Evolutionary conservation across 2,888 invertebrate genomes (phyloP).

Genomic region (Carterocephalus palaemon): DNA sequence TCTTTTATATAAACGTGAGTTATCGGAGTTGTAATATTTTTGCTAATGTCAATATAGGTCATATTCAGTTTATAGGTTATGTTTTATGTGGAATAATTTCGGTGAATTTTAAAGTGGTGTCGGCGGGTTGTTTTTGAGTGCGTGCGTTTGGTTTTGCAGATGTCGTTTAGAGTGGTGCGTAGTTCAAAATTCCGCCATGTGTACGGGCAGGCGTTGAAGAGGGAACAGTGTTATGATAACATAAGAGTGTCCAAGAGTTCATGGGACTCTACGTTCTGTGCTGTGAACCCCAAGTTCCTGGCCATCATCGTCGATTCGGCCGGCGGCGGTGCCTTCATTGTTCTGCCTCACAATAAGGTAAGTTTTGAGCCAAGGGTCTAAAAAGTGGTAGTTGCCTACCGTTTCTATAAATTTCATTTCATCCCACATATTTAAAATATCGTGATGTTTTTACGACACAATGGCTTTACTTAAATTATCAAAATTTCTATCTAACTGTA

Average conservation of each 20-base stretch:
- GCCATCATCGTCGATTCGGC: slow-evolving; percentile 98
- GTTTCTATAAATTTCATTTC: too few relatives aligned
- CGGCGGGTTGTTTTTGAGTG: slow-evolving; percentile 51
- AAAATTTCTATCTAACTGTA: too few relatives aligned
- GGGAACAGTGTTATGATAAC: slow-evolving; percentile 98
- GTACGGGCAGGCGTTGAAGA: slow-evolving; percentile 91
- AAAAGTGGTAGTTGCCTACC: not conserved
- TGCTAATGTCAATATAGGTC: slow-evolving; percentile 75
- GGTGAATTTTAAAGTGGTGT: slow-evolving; percentile 53
- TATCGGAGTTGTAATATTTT: slow-evolving; percentile 40
- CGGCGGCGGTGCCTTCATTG: slow-evolving; percentile 97
- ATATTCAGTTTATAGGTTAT: slow-evolving; percentile 68
- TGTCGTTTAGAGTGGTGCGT: slow-evolving; percentile 98
- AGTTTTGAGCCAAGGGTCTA: slow-evolving; percentile 33
- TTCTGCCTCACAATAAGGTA: slow-evolving; percentile 95
- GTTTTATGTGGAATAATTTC: slow-evolving; percentile 62
- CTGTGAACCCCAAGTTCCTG: slow-evolving; percentile 98
- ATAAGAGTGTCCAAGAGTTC: slow-evolving; percentile 98
- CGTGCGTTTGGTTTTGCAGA: slow-evolving; percentile 77
- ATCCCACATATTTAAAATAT: too few relatives aligned
- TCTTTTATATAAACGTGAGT: slow-evolving; percentile 69
- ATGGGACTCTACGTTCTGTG: slow-evolving; percentile 99
- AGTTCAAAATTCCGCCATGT: slow-evolving; percentile 99
- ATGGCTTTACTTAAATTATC: too few relatives aligned
- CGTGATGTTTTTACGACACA: too few relatives aligned